These are phyloP conservation scores for Dicerorhinus sumatrensis DNA, from an alignment of 2,113 vertebrate species.

Conservation along the genomic window DNA sequence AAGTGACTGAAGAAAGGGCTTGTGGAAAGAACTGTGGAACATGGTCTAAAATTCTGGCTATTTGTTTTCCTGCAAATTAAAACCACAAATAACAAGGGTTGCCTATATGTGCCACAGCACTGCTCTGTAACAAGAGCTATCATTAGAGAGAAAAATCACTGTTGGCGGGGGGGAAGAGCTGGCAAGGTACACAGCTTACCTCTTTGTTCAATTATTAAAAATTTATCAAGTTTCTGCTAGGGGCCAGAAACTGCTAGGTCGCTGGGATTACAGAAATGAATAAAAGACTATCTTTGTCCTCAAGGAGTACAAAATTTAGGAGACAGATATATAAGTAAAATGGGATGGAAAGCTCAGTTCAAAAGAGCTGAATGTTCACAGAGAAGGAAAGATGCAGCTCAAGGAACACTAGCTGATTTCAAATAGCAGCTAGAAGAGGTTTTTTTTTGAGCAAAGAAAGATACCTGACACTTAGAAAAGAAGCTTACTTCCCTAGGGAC, in stretches of 20 bases:
- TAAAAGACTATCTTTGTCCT: not conserved
- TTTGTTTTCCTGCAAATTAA: conserved; percentile 28
- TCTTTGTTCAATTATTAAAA: conserved; percentile 32
- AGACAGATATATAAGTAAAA: conserved; percentile 1
- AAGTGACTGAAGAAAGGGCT: not conserved
- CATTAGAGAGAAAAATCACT: not conserved
- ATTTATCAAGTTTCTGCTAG: conserved; percentile 12
- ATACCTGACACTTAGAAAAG: conserved; percentile 33
- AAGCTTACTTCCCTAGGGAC: not conserved
- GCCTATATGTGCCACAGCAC: not conserved
- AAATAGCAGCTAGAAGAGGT: not conserved
- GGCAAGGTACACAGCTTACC: not conserved
- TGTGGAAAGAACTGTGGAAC: not conserved
- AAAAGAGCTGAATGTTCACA: not conserved
- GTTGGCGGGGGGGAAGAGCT: not conserved
- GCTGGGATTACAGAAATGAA: not conserved
- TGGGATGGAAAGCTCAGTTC: not conserved
- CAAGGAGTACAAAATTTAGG: not conserved
- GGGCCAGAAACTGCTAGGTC: not conserved
- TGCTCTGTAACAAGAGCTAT: not conserved
- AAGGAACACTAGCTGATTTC: not conserved
- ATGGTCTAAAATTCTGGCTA: not conserved
- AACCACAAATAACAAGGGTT: conserved; percentile 36
- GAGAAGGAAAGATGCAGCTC: not conserved
- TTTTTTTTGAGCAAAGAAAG: not conserved